Evolutionary conservation across 2,113 vertebrate genomes (phyloP).

Genomic region (Coryphaenoides rupestris): DNA sequence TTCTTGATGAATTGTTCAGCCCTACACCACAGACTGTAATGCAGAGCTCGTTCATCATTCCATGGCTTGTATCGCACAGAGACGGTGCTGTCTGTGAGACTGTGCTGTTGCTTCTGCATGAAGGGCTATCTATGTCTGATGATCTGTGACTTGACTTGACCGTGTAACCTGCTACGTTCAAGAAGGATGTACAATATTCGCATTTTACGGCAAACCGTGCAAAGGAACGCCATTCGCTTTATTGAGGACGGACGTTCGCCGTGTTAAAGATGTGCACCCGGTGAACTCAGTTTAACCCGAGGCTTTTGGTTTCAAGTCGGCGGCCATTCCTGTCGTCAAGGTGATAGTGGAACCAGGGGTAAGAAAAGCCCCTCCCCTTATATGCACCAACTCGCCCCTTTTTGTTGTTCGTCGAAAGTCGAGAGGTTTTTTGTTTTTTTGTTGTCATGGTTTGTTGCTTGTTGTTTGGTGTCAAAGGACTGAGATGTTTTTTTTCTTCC

Average conservation of each 20-base stretch:
- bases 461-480: background rate
- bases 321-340: constrained; percentile 67
- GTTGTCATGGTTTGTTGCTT: background rate
- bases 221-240: too few species aligned
- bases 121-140: too few species aligned
- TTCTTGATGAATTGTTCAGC: too few species aligned
- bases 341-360: constrained; percentile 71
- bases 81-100: too few species aligned
- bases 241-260: too few species aligned
- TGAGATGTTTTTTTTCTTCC: background rate
- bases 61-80: too few species aligned
- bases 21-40: too few species aligned
- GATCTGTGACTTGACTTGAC: too few species aligned
- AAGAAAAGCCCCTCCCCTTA: constrained; percentile 49
- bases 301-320: constrained; percentile 67
- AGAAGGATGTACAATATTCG: too few species aligned
- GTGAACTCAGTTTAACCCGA: constrained; percentile 50
- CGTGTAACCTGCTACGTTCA: background rate
- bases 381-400: constrained; percentile 14
- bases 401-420: constrained; percentile 36
- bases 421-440: constrained; percentile 17
- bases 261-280: background rate
- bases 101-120: too few species aligned
- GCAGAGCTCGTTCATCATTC: too few species aligned
- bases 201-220: too few species aligned